These are phyloP conservation scores for Melangyna quadrimaculata DNA, from an alignment of 2,888 invertebrate species.

Conservation along the genomic window DNA sequence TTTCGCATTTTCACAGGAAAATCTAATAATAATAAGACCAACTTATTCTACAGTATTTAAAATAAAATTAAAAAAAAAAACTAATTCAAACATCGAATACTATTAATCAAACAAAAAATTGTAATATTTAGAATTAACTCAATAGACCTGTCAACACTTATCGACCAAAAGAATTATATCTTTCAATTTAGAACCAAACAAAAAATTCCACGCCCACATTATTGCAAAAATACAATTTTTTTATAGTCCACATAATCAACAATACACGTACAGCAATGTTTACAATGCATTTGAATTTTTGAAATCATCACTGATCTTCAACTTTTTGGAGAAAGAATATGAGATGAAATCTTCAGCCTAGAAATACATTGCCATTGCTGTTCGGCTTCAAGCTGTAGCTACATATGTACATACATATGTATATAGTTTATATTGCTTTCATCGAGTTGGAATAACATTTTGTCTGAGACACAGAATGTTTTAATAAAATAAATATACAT, in stretches of 20 bases:
- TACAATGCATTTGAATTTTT: conserved; percentile 52
- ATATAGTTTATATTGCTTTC: conserved; percentile 52
- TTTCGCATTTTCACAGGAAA: background rate
- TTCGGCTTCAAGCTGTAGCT: conserved; percentile 21
- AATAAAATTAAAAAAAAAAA: background rate
- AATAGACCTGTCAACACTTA: conserved; percentile 32
- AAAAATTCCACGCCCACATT: conserved; percentile 35
- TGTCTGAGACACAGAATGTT: conserved; percentile 35
- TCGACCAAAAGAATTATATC: background rate
- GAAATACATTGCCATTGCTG: conserved; percentile 39
- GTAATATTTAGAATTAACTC: conserved; percentile 13
- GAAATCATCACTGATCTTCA: conserved; percentile 22
- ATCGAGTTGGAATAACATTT: conserved; percentile 17
- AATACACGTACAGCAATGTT: conserved; percentile 4
- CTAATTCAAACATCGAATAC: background rate
- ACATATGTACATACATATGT: too few species aligned
- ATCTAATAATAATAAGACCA: background rate
- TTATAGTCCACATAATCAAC: background rate
- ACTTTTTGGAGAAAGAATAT: conserved; percentile 21
- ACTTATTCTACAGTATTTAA: background rate
- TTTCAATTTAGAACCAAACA: conserved; percentile 22
- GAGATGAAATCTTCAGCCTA: conserved; percentile 16
- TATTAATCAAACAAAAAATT: background rate
- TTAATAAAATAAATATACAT: background rate
- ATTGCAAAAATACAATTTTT: conserved; percentile 30